phyloP scores from a whole-genome alignment of 2,113 vertebrate species.

The Rostratula benghalensis region DNA sequence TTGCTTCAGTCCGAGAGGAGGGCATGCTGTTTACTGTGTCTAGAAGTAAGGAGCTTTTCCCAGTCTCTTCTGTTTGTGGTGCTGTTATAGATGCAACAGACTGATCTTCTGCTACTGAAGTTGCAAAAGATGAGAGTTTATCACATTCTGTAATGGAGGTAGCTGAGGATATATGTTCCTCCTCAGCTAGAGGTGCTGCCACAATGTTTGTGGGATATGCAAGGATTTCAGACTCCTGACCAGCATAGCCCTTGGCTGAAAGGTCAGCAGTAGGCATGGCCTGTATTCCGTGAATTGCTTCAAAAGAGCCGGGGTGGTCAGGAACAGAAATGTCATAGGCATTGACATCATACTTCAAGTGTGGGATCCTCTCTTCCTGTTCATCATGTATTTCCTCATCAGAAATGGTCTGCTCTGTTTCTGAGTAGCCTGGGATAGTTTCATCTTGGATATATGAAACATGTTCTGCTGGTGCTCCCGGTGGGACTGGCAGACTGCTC shows the following conservation, averaged over 20 bases:
- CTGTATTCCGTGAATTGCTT: slow-evolving; percentile 83
- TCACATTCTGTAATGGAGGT: slow-evolving; percentile 98
- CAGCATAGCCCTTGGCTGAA: slow-evolving; percentile 78
- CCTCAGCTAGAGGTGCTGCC: slow-evolving; percentile 93
- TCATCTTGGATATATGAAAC: slow-evolving; percentile 97
- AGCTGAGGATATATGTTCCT: slow-evolving; percentile 95
- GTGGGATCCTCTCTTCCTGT: slow-evolving; percentile 87
- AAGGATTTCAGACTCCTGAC: slow-evolving; percentile 83
- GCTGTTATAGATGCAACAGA: slow-evolving; percentile 92
- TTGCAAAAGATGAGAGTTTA: slow-evolving; percentile 95
- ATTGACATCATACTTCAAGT: slow-evolving; percentile 83
- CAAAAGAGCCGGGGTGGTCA: slow-evolving; percentile 84
- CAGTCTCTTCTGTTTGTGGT: slow-evolving; percentile 91
- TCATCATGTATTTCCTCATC: slow-evolving; percentile 97
- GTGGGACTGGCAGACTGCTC: slow-evolving; percentile 74
- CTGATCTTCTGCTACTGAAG: slow-evolving; percentile 94
- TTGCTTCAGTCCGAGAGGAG: slow-evolving; percentile 86
- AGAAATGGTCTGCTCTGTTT: slow-evolving; percentile 97
- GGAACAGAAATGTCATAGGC: slow-evolving; percentile 87
- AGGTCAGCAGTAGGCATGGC: slow-evolving; percentile 62
- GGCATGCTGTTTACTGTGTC: slow-evolving; percentile 90
- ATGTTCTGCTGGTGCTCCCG: slow-evolving; percentile 82
- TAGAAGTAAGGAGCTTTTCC: slow-evolving; percentile 87
- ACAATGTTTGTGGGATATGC: slow-evolving; percentile 87
- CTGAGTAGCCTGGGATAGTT: slow-evolving; percentile 95